Evolutionary conservation across 2,113 vertebrate species (phyloP).

Genomic region (Camelus dromedarius): DNA sequence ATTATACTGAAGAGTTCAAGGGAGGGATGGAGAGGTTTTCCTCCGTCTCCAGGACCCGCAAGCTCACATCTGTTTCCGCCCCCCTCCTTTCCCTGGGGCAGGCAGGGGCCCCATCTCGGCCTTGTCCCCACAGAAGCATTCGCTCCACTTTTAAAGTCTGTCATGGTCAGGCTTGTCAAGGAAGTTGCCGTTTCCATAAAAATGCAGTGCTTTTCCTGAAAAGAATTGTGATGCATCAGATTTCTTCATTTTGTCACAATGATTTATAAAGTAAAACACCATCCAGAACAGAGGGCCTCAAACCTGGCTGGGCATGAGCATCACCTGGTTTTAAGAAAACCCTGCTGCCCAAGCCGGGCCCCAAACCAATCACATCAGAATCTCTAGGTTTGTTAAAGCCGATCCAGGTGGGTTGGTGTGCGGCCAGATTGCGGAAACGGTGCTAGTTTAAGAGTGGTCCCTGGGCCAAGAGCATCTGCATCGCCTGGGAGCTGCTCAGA

Average conservation of each 20-base stretch:
- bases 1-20: background rate
- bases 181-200: slow-evolving; percentile 2
- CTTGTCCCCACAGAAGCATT: background rate
- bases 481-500: background rate
- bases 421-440: background rate
- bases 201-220: background rate
- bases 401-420: accelerated
- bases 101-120: background rate
- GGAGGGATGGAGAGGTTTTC: background rate
- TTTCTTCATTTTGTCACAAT: background rate
- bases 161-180: background rate
- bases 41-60: background rate
- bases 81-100: background rate
- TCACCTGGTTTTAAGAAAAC: background rate
- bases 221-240: background rate
- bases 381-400: background rate
- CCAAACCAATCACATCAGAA: background rate
- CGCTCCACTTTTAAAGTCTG: background rate
- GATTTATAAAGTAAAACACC: background rate
- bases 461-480: background rate
- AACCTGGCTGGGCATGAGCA: background rate
- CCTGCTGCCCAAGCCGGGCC: background rate
- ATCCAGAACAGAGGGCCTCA: background rate
- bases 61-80: background rate
- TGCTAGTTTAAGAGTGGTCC: background rate